Evolutionary conservation across 2,113 vertebrate genomes (phyloP), one percentile per base, ranked within the genome.

Genomic region (Sclerurus mexicanus): DNA sequence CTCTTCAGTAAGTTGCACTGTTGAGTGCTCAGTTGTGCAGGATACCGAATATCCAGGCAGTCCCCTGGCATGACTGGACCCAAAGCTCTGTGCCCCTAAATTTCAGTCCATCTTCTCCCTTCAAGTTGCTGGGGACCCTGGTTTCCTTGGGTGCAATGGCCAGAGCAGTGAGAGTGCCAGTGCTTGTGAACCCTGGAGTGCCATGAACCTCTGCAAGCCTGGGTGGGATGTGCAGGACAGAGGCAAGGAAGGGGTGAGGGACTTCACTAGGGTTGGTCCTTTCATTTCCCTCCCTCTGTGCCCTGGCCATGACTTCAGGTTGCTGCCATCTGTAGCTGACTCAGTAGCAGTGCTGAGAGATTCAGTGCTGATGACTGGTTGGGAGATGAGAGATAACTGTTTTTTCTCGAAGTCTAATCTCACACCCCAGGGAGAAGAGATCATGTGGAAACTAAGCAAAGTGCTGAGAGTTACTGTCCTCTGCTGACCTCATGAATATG

Each of bases 401-500:
- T 79, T 96, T 90, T 77, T 42, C 33, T 88, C 40, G 33, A 11
- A 5, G 4, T 67, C 68, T 82, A 74, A 95, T 94, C 83, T 95
- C 58, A 28, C 64, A 80, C 44, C 35, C 60, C 60, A 59, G 52
- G 39, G 69, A 31, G 73, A 92, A 67, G 62, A 79, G 75, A 73
- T 77, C 53, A 67, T 63, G 59, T 80, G 85, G 93, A 93, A 96
- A 90, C 59, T 53, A 69, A 91, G 52, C 39, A 19, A 85, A 96
- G 79, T 80, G 79, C 76, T 92, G 75, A 79, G 56, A 64, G 72
- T 77, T 85, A 64, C 11, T 86, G 85, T 92, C 80, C 78, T 90
- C 39, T 83, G 55, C 85, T 93, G 87, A 94, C 85, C 92, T 91
- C 56, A 28, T 84, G 79, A 93, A 84, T 93, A n/a, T 40, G 56